Evolutionary conservation across 2,113 vertebrate genomes (phyloP), one percentile per base, ranked within the genome.

Genomic region (Catharus minimus): DNA sequence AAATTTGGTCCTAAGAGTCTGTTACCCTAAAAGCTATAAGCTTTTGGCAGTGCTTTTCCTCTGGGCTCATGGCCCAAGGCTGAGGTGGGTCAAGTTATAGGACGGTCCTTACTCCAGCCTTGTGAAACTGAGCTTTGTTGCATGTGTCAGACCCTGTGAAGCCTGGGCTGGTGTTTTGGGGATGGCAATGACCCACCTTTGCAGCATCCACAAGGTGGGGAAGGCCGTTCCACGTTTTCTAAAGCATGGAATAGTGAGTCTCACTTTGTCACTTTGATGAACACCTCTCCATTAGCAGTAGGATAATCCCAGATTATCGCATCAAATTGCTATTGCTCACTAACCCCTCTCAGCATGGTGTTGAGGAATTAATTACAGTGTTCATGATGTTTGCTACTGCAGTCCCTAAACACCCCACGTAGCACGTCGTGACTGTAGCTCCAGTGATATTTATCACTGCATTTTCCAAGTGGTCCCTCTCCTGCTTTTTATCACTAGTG

Each of bases 361-460:
- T 71, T 90, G 64, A 67, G 55, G 92, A 90, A 93, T 95, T 94
- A 95, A 95, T 95, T 95, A 50, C 46, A 43, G n/a, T 30, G 72
- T 65, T 90, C 57, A 67, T 50, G 83, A 57, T 49, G 77, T 78
- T 95, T 0, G 1, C 74, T 92, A 39, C 60, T 0, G 0, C 65
- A 39, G 68, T 67, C 65, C 61, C 69, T 64, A 5, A 81, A 26
- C 68, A 47, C 65, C 65, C 27, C 3, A 2, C 8, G 0, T 6
- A 50, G 75, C 2, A 5, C 78, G 64, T 68, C 13, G 5, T 88
- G 53, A 76, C 44, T 21, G 65, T n/a, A 65, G 32, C 66, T 88
- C 23, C 23, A 46, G 49, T 53, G 58, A 66, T 86, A 90, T 84
- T 94, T 92, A 91, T 82, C 4, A 15, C 50, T 78, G 33, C 27